Evolutionary conservation across 2,888 invertebrate genomes (phyloP), one percentile per base, ranked within the genome.

Genomic region (Agonum fuliginosum): DNA sequence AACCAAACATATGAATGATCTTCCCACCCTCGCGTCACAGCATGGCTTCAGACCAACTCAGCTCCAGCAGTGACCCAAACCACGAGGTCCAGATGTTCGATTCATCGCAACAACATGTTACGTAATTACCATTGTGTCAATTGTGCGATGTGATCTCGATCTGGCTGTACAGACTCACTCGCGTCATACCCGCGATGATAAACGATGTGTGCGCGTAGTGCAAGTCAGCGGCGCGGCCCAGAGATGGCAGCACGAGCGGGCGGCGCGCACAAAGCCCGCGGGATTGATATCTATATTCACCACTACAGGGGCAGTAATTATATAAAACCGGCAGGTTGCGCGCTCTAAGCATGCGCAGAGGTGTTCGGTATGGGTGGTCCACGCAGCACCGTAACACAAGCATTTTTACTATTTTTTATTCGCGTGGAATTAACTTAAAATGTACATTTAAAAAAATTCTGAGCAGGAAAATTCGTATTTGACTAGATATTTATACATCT

Each of bases 41-140:
- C 46, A 46, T 14, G 46, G 17, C 17, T 0, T 12, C 46, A 20
- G 22, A 24, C 22, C 20, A 8, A n/a, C n/a, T n/a, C n/a, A n/a
- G n/a, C n/a, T n/a, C 24, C 22, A 54, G 20, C 54, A 54, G 20
- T 22, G 54, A 22, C 20, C 6, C 20, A 3, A 54, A 54, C 22
- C 54, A 22, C 20, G 22, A n/a, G 6, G 10, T 5, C 54, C 54
- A 54, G 54, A 54, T 54, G 54, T 54, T 54, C 54, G 12, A 22
- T 22, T 54, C 20, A 54, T 54, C 54, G 8, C 19, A 17, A n/a
- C 17, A 65, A 54, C 74, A 74, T 74, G 74, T 74, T 74, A 74
- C 54, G 74, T 74, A 74, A 74, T 74, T 74, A 65, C 74, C 62
- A 74, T 74, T 74, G 74, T 74, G 46, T 74, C 74, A 46, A 62